Evolutionary conservation across 2,797 vertebrate species (phyloP).

Genomic region (Chelon labrosus): DNA sequence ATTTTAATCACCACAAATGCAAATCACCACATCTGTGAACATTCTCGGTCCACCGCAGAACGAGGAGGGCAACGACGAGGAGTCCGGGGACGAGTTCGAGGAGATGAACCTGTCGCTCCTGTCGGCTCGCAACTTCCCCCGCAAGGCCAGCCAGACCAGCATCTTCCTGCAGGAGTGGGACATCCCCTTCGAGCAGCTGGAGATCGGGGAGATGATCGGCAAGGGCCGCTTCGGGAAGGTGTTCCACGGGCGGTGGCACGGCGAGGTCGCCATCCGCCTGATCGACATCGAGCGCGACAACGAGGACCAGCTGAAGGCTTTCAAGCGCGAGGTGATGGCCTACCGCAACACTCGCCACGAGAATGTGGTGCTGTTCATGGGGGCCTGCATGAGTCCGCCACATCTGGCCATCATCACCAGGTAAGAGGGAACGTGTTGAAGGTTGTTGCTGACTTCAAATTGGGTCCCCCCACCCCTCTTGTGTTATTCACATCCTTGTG

Average conservation of each 20-base stretch:
- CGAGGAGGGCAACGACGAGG: slow-evolving; percentile 92
- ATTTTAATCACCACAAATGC: slow-evolving; percentile 16
- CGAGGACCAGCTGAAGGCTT: slow-evolving; percentile 97
- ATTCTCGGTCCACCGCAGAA: slow-evolving; percentile 81
- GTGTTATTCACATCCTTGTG: too few relatives aligned
- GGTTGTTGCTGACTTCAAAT: too few relatives aligned
- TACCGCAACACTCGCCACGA: slow-evolving; percentile 97
- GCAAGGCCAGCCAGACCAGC: slow-evolving; percentile 99
- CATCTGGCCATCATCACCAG: slow-evolving; percentile 99
- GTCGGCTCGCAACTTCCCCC: slow-evolving; percentile 95
- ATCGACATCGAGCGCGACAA: slow-evolving; percentile 99
- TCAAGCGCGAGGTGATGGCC: slow-evolving; percentile 99
- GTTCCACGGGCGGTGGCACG: slow-evolving; percentile 98
- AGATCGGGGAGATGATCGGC: slow-evolving; percentile 96
- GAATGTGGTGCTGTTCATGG: slow-evolving; percentile 99
- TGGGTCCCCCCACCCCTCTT: too few relatives aligned
- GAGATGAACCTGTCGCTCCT: slow-evolving; percentile 98
- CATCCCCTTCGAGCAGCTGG: slow-evolving; percentile 98
- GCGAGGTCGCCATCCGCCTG: slow-evolving; percentile 96
- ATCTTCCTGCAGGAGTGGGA: slow-evolving; percentile 99
- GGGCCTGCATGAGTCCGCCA: slow-evolving; percentile 98
- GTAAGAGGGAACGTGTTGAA: slow-evolving; percentile 66
- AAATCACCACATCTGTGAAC: slow-evolving; percentile 18
- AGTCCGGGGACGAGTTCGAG: slow-evolving; percentile 97
- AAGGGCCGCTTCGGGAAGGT: slow-evolving; percentile 98